A percentile compares a stretch with the other conserved stretches of the same genome.
Conservation (phyloP, 1,140 invertebrate species). For the Eciton burchellii region DNA sequence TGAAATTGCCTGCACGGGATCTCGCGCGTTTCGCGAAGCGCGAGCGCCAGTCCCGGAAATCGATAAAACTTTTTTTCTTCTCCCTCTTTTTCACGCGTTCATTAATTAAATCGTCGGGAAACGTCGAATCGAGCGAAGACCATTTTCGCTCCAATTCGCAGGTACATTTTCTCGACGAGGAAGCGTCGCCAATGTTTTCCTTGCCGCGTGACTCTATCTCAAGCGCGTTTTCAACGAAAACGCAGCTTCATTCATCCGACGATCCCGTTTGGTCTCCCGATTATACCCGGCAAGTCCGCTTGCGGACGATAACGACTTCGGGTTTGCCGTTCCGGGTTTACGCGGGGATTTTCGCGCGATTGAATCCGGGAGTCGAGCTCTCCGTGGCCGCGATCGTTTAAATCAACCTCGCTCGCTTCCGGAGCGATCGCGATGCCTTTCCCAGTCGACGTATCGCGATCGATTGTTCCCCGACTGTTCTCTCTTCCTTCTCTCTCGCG, state of each 20-base stretch:
- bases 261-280: neutral
- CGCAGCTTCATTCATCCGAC: neutral
- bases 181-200: conserved; percentile 15
- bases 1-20: too few species aligned
- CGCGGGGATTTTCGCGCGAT: neutral
- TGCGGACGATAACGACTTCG: neutral
- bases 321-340: neutral
- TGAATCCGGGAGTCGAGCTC: neutral
- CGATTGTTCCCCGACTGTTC: neutral
- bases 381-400: too few species aligned
- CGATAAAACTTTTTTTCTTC: neutral
- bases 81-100: neutral
- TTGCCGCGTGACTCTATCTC: neutral
- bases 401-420: too few species aligned
- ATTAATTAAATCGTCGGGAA: neutral
- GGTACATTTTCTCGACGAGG: neutral
- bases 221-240: conserved; percentile 30
- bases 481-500: too few species aligned
- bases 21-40: neutral
- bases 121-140: neutral
- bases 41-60: too few species aligned
- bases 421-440: too few species aligned
- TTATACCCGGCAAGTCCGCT: neutral
- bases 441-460: too few species aligned
- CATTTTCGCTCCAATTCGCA: neutral